phyloP scores from a whole-genome alignment of 2,888 invertebrate genomes.

The Linyphia triangularis region DNA sequence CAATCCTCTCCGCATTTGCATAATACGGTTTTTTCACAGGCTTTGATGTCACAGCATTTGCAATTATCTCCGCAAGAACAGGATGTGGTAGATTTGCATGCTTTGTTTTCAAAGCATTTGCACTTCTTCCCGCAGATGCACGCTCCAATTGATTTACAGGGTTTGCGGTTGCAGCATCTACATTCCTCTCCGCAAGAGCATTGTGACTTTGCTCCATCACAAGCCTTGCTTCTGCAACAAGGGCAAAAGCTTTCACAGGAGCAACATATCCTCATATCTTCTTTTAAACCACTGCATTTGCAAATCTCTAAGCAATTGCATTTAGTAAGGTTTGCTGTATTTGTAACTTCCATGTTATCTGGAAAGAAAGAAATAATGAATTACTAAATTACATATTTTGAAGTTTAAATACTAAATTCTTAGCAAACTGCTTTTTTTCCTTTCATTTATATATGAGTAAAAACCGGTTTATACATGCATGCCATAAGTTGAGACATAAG shows the following conservation, averaged over 20 bases:
- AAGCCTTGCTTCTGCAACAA: neutral
- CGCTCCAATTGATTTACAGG: neutral
- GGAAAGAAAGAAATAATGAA: neutral
- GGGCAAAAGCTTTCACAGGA: neutral
- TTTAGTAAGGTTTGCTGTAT: neutral
- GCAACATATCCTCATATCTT: neutral
- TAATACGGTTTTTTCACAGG: neutral
- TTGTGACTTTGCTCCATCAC: neutral
- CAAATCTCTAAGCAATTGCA: neutral
- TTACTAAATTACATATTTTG: neutral
- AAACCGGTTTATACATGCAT: no score
- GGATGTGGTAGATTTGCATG: neutral
- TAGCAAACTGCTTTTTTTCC: no score
- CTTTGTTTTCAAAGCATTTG: neutral
- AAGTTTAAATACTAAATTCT: no score
- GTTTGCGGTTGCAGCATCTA: neutral
- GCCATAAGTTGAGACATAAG: no score
- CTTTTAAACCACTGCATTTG: neutral
- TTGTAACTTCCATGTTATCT: neutral
- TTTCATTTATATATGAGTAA: no score
- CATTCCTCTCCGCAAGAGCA: neutral
- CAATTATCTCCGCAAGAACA: neutral
- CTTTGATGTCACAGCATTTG: constrained; percentile 1
- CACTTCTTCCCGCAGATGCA: constrained; percentile 7
- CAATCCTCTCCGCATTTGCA: neutral